Conservation (phyloP, 2,113 vertebrate species). For the Leuciscus idus region DNA sequence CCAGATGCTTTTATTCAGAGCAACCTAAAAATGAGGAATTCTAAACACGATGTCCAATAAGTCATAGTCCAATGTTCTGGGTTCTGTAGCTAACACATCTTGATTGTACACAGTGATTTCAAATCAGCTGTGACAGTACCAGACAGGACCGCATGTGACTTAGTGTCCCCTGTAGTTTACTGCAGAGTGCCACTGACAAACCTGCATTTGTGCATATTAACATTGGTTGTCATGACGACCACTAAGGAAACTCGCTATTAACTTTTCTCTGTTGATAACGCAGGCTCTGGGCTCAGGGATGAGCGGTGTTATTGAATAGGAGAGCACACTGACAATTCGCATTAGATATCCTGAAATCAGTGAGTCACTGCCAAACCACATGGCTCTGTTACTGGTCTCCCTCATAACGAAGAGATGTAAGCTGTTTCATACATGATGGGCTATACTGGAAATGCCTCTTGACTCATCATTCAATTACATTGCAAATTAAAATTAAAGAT, state of each 20-base stretch:
- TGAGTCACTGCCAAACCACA: slow-evolving; percentile 44
- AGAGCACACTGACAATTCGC: slow-evolving; percentile 35
- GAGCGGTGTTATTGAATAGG: slow-evolving; percentile 48
- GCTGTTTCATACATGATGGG: slow-evolving; percentile 1
- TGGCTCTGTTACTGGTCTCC: slow-evolving; percentile 28
- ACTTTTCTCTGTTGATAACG: slow-evolving; percentile 48
- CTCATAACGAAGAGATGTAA: slow-evolving; percentile 26
- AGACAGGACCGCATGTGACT: slow-evolving; percentile 32
- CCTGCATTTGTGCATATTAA: slow-evolving; percentile 52
- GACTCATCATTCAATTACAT: slow-evolving; percentile 21
- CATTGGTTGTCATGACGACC: slow-evolving; percentile 60
- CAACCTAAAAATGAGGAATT: background rate
- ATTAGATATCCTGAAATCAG: slow-evolving; percentile 44
- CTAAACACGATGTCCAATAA: background rate
- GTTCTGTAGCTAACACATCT: background rate
- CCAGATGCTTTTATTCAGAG: background rate
- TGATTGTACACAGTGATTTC: slow-evolving; percentile 9
- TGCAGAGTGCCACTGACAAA: slow-evolving; percentile 36
- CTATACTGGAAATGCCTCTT: slow-evolving; percentile 20
- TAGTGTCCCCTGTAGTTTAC: slow-evolving; percentile 27
- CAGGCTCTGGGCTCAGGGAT: slow-evolving; percentile 19
- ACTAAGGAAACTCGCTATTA: slow-evolving; percentile 48
- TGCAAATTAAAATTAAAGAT: slow-evolving; percentile 22
- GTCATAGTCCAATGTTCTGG: background rate
- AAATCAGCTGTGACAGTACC: slow-evolving; percentile 1